Evolutionary conservation across 2,113 vertebrate genomes (phyloP), one percentile per base, ranked within the genome.

Genomic region (Phoxinus phoxinus): DNA sequence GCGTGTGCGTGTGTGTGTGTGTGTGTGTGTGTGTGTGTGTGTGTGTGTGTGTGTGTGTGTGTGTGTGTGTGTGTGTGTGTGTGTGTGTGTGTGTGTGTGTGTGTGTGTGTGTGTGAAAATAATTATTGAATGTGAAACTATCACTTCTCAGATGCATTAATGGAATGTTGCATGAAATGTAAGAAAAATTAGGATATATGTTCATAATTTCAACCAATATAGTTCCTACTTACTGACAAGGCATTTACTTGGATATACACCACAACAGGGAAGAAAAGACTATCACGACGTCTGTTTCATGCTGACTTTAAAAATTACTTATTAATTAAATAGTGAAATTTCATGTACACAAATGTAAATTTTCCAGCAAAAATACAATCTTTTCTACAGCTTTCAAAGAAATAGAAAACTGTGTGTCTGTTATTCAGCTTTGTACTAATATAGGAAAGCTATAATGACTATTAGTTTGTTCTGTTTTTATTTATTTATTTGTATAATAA

Each of bases 1-100:
- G 63, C 25, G 44, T 59, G 71, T 30, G 27, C 15, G 51, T 61
- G 35, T 6, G 27, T 72, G 69, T 80, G 76, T 72, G 69, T 71
- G 35, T 74, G 74, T 37, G 35, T 37, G 35, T 37, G 35, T 37
- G 35, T 37, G 35, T 37, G 35, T 37, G 35, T 37, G 35, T 37
- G 35, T 37, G 35, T 37, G 3, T 37, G 35, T 37, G 3, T 37
- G 35, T 37, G 35, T 37, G 35, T 37, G 2, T 37, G 35, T 37
- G 35, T 32, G 77, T 25, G 32, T 72, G 44, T 53, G 58, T 4
- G 12, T 41, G 71, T 46, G 71, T 41, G 41, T 30, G 30, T 37
- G 32, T 9, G 73, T 46, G 44, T 46, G 44, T 44, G 61, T n/a
- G 32, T 58, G 71, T 11, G 23, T 51, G 63, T 72, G 27, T 37